Evolutionary conservation across 2,113 vertebrate genomes (phyloP), one percentile per base, ranked within the genome.

Genomic region (Benitochromis conjunctus): DNA sequence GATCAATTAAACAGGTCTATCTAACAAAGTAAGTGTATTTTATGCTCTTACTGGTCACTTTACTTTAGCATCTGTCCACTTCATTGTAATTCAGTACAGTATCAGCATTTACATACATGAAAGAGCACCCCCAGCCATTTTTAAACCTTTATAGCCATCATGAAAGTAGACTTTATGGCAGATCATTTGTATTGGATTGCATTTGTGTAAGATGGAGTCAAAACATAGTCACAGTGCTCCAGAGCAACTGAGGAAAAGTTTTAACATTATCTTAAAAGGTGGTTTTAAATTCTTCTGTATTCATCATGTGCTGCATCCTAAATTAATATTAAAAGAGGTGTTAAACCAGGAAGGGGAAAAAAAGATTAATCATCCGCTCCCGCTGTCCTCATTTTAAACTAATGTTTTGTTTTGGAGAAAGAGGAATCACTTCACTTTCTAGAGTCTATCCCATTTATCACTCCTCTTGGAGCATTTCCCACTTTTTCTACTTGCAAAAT

Each of bases 321-420:
- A 21, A 69, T 78, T 34, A 85, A 54, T 21, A 57, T 79, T 21
- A 66, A 66, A 66, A 81, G 18, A n/a, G 24, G 19, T 3, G 76
- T 48, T 76, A 21, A 80, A 74, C 38, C 57, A 38, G 34, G 19
- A 66, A 66, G 34, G 60, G 29, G 4, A 64, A 1, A 21, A 83
- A 81, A 93, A 24, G 12, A 86, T 91, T 79, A 71, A 88, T 92
- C 64, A 56, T 85, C 84, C 29, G 10, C 29, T 13, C 26, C 41
- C 48, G 6, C 41, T 71, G 69, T 86, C 62, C 54, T 29, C 11
- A 7, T 78, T 90, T 92, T 60, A 74, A 86, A 87, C 76, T 43
- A 91, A 77, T 82, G 53, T 82, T 84, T 38, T 86, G 34, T 81
- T 89, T 82, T 87, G 7, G 43, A 86, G 54, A 36, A 41, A 56